Conservation (phyloP, 2,888 invertebrate genomes). For the Agrilus cyanescens region DNA sequence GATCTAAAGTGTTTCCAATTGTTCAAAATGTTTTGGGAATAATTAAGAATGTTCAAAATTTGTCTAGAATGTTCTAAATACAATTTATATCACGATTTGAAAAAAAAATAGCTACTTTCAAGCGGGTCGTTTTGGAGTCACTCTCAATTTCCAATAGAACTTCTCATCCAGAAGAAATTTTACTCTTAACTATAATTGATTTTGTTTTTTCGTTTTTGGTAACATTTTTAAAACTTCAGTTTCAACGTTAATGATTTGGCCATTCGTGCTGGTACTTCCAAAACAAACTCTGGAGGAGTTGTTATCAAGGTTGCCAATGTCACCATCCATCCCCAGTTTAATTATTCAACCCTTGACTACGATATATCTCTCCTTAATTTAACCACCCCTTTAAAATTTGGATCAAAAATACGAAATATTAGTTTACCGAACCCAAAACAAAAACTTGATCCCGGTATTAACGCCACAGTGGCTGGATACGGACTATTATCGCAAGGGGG, state of each 20-base stretch:
- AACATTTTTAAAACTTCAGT: background rate
- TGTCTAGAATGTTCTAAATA: too few relatives aligned
- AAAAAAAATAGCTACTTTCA: too few relatives aligned
- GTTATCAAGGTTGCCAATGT: conserved; percentile 1
- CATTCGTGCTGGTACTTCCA: conserved; percentile 5
- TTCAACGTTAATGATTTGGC: background rate
- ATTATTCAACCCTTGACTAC: conserved; percentile 3
- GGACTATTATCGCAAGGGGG: background rate
- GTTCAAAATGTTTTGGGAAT: too few relatives aligned
- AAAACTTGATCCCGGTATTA: background rate
- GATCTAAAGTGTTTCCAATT: too few relatives aligned
- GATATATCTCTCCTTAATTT: conserved; percentile 5
- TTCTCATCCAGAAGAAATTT: too few relatives aligned
- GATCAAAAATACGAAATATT: background rate
- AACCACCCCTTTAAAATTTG: background rate
- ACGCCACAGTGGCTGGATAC: conserved; percentile 4
- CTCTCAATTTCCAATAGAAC: too few relatives aligned
- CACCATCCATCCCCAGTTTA: conserved; percentile 1
- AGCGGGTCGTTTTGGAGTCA: too few relatives aligned
- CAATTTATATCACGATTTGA: too few relatives aligned
- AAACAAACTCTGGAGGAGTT: conserved; percentile 3
- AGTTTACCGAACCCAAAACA: conserved; percentile 3
- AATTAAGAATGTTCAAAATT: too few relatives aligned
- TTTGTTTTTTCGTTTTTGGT: background rate
- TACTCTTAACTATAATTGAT: background rate